These are phyloP conservation scores for Sussaba pulchella DNA, from an alignment of 2,888 invertebrate genomes.

Conservation along the genomic window DNA sequence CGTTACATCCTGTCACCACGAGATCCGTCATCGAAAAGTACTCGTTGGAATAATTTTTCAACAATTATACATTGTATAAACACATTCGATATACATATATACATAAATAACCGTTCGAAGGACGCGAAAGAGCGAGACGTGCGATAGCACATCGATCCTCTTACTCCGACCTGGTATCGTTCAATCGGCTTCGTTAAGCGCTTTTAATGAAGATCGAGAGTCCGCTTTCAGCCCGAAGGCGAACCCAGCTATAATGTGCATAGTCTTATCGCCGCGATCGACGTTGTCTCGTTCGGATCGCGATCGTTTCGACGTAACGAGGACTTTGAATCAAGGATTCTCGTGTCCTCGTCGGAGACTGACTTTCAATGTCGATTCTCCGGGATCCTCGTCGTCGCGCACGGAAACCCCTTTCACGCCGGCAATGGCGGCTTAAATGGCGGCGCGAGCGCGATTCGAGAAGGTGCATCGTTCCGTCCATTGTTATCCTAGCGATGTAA, in stretches of 20 bases:
- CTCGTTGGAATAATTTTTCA: slow-evolving; percentile 4
- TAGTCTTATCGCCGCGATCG: slow-evolving; percentile 1
- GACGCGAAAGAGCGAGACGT: slow-evolving; percentile 36
- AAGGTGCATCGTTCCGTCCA: no score
- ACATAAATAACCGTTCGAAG: slow-evolving; percentile 26
- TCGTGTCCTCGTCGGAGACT: neutral
- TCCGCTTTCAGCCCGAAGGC: slow-evolving; percentile 17
- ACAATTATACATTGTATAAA: neutral
- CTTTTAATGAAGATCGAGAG: slow-evolving; percentile 53
- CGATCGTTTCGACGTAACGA: slow-evolving; percentile 25
- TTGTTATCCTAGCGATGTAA: no score
- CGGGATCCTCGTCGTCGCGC: no score
- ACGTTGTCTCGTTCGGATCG: slow-evolving; percentile 4
- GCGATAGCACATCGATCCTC: slow-evolving; percentile 47
- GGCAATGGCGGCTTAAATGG: no score
- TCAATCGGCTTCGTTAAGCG: slow-evolving; percentile 34
- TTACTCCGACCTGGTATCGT: slow-evolving; percentile 54
- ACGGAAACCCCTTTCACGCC: no score
- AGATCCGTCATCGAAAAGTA: slow-evolving; percentile 30
- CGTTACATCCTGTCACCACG: slow-evolving; percentile 30
- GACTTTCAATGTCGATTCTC: neutral
- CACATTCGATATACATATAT: slow-evolving; percentile 1
- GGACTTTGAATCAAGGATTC: slow-evolving; percentile 18
- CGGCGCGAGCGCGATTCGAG: no score
- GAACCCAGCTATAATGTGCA: slow-evolving; percentile 7